phyloP scores from a whole-genome alignment of 2,113 vertebrate species.

The Trichechus manatus region DNA sequence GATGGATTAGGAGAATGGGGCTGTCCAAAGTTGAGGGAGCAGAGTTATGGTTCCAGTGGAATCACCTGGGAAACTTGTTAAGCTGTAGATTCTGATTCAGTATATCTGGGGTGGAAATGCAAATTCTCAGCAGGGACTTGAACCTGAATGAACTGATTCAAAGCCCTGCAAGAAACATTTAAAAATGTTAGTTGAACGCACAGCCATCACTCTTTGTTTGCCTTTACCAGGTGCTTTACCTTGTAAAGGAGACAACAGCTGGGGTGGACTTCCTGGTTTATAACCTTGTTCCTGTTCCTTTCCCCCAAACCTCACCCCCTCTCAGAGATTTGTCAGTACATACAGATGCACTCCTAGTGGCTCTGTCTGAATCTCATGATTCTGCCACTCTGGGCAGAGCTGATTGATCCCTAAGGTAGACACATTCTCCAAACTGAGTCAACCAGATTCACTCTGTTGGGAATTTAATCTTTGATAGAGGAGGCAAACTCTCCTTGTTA shows the following conservation, averaged over 20 bases:
- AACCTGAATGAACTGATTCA: no score
- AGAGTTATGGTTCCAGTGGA: no score
- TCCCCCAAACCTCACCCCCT: background rate
- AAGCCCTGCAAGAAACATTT: background rate
- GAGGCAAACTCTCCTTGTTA: background rate
- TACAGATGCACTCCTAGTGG: background rate
- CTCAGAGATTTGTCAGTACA: background rate
- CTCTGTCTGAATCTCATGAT: background rate
- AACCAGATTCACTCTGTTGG: background rate
- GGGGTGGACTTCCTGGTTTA: background rate
- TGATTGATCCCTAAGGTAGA: background rate
- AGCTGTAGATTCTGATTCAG: no score
- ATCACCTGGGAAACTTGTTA: no score
- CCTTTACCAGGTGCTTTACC: background rate
- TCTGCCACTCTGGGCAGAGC: background rate
- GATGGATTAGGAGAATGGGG: no score
- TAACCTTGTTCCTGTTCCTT: background rate
- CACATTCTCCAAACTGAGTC: background rate
- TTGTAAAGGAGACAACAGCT: background rate
- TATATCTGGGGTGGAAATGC: no score
- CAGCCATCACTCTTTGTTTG: background rate
- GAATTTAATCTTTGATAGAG: background rate
- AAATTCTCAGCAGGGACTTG: no score
- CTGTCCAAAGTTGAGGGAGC: no score
- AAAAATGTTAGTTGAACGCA: background rate